phyloP scores from a whole-genome alignment of 2,888 invertebrate species.

The Chydorus sphaericus region DNA sequence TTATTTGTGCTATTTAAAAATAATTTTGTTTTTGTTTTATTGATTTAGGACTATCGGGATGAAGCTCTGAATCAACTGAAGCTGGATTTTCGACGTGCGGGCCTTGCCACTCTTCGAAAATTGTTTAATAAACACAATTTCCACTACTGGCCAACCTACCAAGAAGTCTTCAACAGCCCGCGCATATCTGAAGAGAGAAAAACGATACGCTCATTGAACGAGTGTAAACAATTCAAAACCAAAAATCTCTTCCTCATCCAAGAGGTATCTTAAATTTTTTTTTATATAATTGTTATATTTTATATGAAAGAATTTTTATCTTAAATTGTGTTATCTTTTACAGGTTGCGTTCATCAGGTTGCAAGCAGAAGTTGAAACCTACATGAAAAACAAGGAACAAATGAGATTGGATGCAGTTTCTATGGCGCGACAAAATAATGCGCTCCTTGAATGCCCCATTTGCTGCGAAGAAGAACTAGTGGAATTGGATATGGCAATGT shows the following conservation, averaged over 20 bases:
- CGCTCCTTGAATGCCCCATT: conserved; percentile 36
- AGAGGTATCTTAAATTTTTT: background rate
- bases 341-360: conserved; percentile 3
- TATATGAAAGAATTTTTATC: background rate
- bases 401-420: background rate
- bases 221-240: background rate
- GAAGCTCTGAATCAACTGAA: conserved; percentile 11
- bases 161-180: background rate
- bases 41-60: conserved; percentile 10
- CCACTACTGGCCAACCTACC: background rate
- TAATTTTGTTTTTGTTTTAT: background rate
- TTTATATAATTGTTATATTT: background rate
- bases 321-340: too few relatives aligned
- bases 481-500: conserved; percentile 29
- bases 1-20: too few relatives aligned
- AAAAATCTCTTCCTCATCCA: background rate
- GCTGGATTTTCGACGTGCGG: conserved; percentile 1
- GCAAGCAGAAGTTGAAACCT: background rate
- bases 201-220: background rate
- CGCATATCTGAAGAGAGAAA: background rate
- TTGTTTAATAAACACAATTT: background rate
- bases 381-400: background rate
- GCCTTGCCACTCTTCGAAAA: background rate
- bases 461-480: conserved; percentile 40
- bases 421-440: conserved; percentile 26